Percentiles rank a stretch among this genome's conserved stretches.
Conservation (phyloP, 1,140 invertebrate genomes). For the Chironomus tepperi region DNA sequence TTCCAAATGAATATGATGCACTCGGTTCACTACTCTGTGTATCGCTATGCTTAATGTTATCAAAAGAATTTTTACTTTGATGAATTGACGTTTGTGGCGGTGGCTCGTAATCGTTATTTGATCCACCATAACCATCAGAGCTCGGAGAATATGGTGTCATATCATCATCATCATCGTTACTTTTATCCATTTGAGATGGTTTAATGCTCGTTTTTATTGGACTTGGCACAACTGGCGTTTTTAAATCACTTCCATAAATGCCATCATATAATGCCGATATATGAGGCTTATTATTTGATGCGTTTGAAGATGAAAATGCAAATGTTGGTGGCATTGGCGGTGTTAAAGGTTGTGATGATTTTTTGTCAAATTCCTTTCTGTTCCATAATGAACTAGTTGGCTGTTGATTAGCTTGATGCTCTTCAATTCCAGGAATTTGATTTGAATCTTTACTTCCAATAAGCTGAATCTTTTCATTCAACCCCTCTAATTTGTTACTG, state of each 20-base stretch:
- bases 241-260: constrained; percentile 16
- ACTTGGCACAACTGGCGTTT: constrained; percentile 1
- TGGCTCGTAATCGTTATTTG: constrained; percentile 69
- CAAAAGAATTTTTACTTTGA: constrained; percentile 9
- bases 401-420: neutral
- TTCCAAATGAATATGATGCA: neutral
- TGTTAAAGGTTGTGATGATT: neutral
- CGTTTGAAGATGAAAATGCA: neutral
- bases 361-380: neutral
- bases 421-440: neutral
- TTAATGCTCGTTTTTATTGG: neutral
- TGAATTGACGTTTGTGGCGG: constrained; percentile 43
- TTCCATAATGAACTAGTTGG: neutral
- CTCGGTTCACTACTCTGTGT: neutral
- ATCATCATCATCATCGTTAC: constrained; percentile 1
- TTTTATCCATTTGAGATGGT: neutral
- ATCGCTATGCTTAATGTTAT: neutral
- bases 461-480: neutral
- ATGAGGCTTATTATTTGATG: neutral
- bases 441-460: neutral
- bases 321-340: neutral
- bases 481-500: neutral
- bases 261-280: neutral
- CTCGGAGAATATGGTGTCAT: constrained; percentile 77
- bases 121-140: constrained; percentile 55